Conservation (phyloP, 2,888 invertebrate genomes). For the Yponomeuta malinellus region DNA sequence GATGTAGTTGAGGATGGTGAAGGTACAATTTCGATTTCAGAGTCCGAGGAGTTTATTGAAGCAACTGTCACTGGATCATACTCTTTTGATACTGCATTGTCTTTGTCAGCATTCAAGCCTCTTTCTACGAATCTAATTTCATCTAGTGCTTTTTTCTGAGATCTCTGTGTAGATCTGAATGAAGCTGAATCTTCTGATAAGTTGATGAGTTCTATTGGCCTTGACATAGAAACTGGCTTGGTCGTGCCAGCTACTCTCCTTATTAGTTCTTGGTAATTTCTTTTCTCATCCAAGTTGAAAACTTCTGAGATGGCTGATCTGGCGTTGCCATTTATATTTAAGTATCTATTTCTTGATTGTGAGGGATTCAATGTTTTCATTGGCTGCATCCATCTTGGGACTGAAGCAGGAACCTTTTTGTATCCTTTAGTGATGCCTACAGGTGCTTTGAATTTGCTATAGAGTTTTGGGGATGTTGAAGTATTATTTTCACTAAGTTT, state of each 20-base stretch:
- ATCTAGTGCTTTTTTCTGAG: conserved; percentile 52
- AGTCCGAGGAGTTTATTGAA: conserved; percentile 65
- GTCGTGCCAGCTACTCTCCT: conserved; percentile 47
- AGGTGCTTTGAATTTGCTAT: conserved; percentile 51
- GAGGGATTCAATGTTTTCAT: conserved; percentile 40
- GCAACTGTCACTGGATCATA: conserved; percentile 64
- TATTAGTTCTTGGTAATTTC: conserved; percentile 72
- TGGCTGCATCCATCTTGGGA: conserved; percentile 54
- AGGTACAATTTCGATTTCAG: conserved; percentile 58
- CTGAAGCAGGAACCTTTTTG: conserved; percentile 41
- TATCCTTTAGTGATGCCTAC: conserved; percentile 57
- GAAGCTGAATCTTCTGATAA: conserved; percentile 53
- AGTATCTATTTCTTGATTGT: conserved; percentile 39
- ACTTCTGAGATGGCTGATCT: conserved; percentile 63
- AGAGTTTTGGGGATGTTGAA: conserved; percentile 42
- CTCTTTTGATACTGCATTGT: conserved; percentile 43
- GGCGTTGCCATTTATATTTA: conserved; percentile 48
- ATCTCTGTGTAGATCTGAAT: conserved; percentile 46
- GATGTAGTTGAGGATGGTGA: conserved; percentile 62
- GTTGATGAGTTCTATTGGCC: conserved; percentile 45
- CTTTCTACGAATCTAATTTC: conserved; percentile 52
- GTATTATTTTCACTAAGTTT: conserved; percentile 40
- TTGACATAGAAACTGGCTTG: conserved; percentile 37
- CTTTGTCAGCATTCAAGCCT: conserved; percentile 40
- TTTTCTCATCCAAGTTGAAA: conserved; percentile 75